phyloP scores from a whole-genome alignment of 2,888 invertebrate species.

The Scaptomyza parva region DNA sequence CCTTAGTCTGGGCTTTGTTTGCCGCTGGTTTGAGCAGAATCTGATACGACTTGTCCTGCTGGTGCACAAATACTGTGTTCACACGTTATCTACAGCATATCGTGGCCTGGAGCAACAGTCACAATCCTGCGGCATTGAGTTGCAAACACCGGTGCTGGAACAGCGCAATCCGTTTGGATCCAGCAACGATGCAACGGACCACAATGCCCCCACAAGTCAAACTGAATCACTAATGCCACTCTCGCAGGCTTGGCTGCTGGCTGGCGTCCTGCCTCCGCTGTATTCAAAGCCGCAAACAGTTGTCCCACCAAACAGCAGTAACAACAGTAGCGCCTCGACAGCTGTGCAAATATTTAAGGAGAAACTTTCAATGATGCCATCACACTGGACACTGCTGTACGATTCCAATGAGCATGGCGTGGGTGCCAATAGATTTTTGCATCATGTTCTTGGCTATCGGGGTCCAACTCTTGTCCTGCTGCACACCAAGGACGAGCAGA shows the following conservation, averaged over 20 bases:
- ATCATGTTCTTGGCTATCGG: slow-evolving; percentile 90
- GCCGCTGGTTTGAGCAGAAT: slow-evolving; percentile 93
- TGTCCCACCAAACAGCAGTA: slow-evolving; percentile 56
- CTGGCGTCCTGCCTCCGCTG: slow-evolving; percentile 88
- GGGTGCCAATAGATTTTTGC: slow-evolving; percentile 94
- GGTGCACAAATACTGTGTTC: slow-evolving; percentile 88
- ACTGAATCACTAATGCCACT: slow-evolving; percentile 86
- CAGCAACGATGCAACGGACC: slow-evolving; percentile 65
- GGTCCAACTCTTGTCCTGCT: slow-evolving; percentile 88
- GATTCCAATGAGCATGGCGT: slow-evolving; percentile 93
- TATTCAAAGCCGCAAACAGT: slow-evolving; percentile 86
- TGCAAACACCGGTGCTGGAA: slow-evolving; percentile 91
- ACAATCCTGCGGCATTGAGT: slow-evolving; percentile 87
- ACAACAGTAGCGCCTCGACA: slow-evolving; percentile 73
- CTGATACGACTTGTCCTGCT: slow-evolving; percentile 91
- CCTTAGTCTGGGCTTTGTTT: slow-evolving; percentile 90
- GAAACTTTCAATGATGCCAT: slow-evolving; percentile 89
- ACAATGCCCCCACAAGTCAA: slow-evolving; percentile 42
- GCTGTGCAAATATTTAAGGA: slow-evolving; percentile 87
- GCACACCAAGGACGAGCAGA: slow-evolving; percentile 87
- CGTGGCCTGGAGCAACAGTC: slow-evolving; percentile 85
- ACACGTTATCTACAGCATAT: slow-evolving; percentile 86
- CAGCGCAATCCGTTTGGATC: slow-evolving; percentile 85
- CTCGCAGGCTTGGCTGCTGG: slow-evolving; percentile 90
- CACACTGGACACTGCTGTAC: slow-evolving; percentile 94